A percentile compares a stretch with the other conserved stretches of the same genome.
Evolutionary conservation across 2,113 vertebrate species (phyloP).

Genomic region (Boulengeromyrus knoepffleri): DNA sequence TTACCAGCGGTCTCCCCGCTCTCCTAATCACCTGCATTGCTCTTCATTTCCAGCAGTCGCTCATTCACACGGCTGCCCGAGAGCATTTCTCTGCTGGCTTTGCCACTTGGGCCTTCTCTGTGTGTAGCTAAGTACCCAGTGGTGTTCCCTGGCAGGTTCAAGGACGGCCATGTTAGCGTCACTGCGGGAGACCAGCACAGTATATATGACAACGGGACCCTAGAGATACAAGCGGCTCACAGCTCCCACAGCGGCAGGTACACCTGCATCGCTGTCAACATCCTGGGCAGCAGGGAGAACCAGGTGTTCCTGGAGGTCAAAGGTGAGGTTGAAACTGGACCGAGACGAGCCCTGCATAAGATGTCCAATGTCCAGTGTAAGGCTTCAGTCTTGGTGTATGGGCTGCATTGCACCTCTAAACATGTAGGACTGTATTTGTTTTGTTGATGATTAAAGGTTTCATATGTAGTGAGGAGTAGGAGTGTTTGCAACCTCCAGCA

Average conservation of each 20-base stretch:
- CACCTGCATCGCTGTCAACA: conserved; percentile 81
- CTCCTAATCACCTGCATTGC: neutral
- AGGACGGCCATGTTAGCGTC: conserved; percentile 71
- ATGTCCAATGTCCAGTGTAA: neutral
- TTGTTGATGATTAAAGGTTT: neutral
- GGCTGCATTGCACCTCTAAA: neutral
- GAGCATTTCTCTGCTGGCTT: neutral
- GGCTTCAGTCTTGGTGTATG: neutral
- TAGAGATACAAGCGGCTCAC: conserved; percentile 78
- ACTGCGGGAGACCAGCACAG: conserved; percentile 72
- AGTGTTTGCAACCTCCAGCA: neutral
- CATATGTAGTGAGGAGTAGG: neutral
- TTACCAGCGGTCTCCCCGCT: neutral
- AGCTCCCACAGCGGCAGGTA: conserved; percentile 73
- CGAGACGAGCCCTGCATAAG: neutral
- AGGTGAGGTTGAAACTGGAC: conserved; percentile 64
- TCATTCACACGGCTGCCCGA: neutral
- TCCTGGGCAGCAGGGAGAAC: conserved; percentile 75
- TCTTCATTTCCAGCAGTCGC: neutral
- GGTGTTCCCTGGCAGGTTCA: conserved; percentile 69
- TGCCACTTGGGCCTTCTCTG: neutral
- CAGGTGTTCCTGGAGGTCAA: conserved; percentile 84
- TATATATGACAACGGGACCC: conserved; percentile 81
- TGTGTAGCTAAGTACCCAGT: neutral
- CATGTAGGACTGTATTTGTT: neutral